Evolutionary conservation across 2,888 invertebrate species (phyloP).

Genomic region (Dolomedes plantarius): DNA sequence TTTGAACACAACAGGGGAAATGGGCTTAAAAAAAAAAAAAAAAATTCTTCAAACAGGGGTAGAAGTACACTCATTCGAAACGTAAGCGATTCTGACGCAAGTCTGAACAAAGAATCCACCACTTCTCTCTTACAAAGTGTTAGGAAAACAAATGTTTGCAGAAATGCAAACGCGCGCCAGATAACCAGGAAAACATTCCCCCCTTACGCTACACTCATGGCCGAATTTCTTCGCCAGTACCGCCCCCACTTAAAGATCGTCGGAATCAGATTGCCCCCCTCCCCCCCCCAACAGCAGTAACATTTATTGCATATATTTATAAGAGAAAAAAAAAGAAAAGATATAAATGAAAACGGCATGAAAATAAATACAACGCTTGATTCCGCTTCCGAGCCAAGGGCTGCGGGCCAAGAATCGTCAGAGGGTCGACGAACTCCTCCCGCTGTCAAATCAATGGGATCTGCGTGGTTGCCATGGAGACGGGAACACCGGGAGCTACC

Average conservation of each 20-base stretch:
- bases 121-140: too few species aligned
- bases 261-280: neutral
- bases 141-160: too few species aligned
- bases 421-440: conserved; percentile 43
- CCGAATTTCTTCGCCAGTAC: neutral
- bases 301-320: conserved; percentile 3
- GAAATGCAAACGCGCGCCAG: too few species aligned
- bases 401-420: conserved; percentile 63
- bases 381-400: conserved; percentile 19
- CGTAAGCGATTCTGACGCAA: too few species aligned
- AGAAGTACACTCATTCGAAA: too few species aligned
- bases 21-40: too few species aligned
- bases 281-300: neutral
- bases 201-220: too few species aligned
- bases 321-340: neutral
- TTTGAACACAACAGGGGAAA: too few species aligned
- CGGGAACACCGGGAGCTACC: conserved; percentile 69
- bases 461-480: conserved; percentile 58
- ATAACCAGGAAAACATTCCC: too few species aligned
- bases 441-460: conserved; percentile 52
- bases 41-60: too few species aligned
- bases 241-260: neutral
- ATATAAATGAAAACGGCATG: conserved; percentile 9
- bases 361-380: conserved; percentile 9
- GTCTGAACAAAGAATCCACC: too few species aligned